These are phyloP conservation scores for Glyphotaelius pellucidus DNA, from an alignment of 2,888 invertebrate genomes.

Conservation along the genomic window DNA sequence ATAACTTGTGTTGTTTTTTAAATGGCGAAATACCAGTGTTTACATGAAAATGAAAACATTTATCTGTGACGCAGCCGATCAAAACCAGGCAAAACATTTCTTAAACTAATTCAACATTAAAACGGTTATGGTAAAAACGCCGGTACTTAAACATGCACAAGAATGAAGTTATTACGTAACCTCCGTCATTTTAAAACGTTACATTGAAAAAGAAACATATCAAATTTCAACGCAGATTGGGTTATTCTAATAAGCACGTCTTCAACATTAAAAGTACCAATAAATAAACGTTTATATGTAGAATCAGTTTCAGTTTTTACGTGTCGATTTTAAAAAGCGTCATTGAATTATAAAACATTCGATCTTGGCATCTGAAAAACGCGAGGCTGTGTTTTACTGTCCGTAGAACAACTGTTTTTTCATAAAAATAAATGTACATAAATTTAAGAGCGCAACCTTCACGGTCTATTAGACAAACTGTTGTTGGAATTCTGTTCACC, in stretches of 20 bases:
- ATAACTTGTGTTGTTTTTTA: background rate
- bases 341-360: background rate
- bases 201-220: background rate
- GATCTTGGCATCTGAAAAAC: background rate
- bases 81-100: background rate
- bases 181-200: background rate
- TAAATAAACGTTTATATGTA: background rate
- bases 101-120: background rate
- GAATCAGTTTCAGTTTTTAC: background rate
- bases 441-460: slow-evolving; percentile 36
- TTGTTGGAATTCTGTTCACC: background rate
- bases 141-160: background rate
- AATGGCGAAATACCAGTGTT: background rate
- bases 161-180: background rate
- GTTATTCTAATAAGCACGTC: background rate
- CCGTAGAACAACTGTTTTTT: background rate
- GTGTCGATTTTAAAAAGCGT: background rate
- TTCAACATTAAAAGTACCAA: background rate
- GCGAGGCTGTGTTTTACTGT: background rate
- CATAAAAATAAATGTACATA: background rate
- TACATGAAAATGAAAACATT: background rate
- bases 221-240: background rate
- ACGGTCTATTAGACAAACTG: slow-evolving; percentile 14
- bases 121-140: background rate
- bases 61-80: background rate